Base-by-base conservation (phyloP, 2,113 vertebrate species). In the Peromyscus californicus region DNA sequence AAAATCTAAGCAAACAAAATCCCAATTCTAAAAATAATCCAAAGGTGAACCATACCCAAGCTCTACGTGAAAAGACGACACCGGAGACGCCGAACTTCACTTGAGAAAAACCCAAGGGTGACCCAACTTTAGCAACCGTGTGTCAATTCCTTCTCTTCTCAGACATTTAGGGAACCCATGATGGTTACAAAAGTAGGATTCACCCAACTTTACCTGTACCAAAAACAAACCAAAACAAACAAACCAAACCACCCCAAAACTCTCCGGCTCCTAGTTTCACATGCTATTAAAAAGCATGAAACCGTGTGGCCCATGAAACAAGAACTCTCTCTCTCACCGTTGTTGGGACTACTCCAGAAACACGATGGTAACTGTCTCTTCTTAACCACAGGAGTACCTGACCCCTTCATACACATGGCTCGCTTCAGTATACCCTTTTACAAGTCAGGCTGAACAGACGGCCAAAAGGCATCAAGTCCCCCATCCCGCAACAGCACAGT, bases 1-100 rank as follows among this genome's bases (percentile, higher is more conserved):
- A 88, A 95, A 90, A 16, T 75, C 83, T 61, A 75, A 16, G 31
- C 51, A 95, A 95, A 91, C 36, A 82, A 93, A 94, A 96, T n/a
- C 31, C 21, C 85, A 89, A n/a, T 74, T 84, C 48, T 89, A 69
- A 86, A 96, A 93, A 57, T 48, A 90, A 85, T 42, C 51, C 76
- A 42, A 78, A 82, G 7, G 51, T 13, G 5, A 65, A 57, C 16
- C 29, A 33, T n/a, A n/a, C 6, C 42, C 54, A 9, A 57, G 54
- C 48, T 67, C 26, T n/a, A 42, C 45, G 63, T 24, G 57, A 54
- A 79, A 82, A 78, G 69, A 33, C 0, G 69, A 33, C 0, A 13
- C 7, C 1, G 0, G 1, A 33, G 42, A 45, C 8, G 88, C 33
- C n/a, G 54, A 90, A 74, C 85, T 54, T 39, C 24, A 72, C 51